A percentile compares a stretch with the other conserved stretches of the same genome.
phyloP scores from a whole-genome alignment of 2,797 vertebrate genomes.

The Coluber constrictor region DNA sequence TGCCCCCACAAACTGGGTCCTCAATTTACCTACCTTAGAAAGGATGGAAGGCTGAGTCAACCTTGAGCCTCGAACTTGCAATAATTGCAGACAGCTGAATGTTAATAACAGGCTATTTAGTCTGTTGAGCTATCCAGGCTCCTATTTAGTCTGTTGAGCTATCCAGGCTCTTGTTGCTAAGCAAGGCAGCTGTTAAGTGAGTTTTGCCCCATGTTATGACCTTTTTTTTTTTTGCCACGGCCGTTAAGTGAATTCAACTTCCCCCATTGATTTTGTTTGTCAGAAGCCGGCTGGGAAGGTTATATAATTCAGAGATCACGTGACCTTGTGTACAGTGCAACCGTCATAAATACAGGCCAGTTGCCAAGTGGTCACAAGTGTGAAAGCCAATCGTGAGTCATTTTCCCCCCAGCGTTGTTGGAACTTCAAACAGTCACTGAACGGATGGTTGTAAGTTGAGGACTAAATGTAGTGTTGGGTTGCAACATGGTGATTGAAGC shows the following conservation, averaged over 20 bases:
- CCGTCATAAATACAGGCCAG: not conserved
- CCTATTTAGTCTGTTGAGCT: no score
- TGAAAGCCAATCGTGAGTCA: not conserved
- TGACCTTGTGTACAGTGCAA: not conserved
- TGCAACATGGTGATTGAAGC: not conserved
- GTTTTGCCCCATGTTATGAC: not conserved
- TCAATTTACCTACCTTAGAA: no score
- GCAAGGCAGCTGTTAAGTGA: not conserved
- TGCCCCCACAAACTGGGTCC: no score
- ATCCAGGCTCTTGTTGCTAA: not conserved
- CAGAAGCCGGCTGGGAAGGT: not conserved
- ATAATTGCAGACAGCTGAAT: no score
- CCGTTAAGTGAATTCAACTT: not conserved
- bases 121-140: no score
- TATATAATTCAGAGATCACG: not conserved
- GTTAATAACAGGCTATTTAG: no score
- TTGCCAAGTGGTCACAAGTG: not conserved
- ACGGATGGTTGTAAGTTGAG: not conserved
- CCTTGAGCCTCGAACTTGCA: no score
- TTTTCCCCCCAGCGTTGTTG: not conserved
- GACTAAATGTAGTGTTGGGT: not conserved
- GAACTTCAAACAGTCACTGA: not conserved
- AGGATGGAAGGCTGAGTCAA: no score
- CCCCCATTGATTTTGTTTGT: no score
- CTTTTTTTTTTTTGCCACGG: not conserved